phyloP scores from a whole-genome alignment of 2,888 invertebrate genomes.

The Bellardia pandia region DNA sequence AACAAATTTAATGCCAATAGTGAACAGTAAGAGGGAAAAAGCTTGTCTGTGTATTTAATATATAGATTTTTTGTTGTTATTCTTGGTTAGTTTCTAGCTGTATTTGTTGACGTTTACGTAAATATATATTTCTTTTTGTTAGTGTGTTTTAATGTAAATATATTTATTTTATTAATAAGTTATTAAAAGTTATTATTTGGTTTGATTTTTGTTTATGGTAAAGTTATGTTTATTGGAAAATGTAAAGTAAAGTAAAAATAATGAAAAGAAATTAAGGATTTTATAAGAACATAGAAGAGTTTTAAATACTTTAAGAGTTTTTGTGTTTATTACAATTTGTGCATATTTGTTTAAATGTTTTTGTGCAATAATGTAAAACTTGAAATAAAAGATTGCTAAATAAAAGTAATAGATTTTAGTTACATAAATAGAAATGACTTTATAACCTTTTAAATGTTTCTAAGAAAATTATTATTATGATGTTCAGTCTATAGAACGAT shows the following conservation, averaged over 20 bases:
- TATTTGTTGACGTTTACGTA: constrained; percentile 8
- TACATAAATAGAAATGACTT: too few relatives aligned
- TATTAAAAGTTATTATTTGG: background rate
- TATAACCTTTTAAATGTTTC: too few relatives aligned
- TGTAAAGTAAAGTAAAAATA: background rate
- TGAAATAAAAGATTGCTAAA: too few relatives aligned
- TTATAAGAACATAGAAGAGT: background rate
- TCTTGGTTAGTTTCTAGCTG: constrained; percentile 10
- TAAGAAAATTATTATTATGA: too few relatives aligned
- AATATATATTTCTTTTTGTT: background rate
- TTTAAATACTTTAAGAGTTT: too few relatives aligned
- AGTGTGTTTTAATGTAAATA: background rate
- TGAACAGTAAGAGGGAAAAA: constrained; percentile 66
- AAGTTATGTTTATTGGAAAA: background rate
- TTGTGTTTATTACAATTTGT: too few relatives aligned
- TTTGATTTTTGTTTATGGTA: background rate
- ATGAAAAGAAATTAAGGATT: background rate
- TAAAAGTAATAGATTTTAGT: too few relatives aligned
- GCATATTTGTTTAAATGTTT: too few relatives aligned
- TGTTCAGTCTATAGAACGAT: too few relatives aligned
- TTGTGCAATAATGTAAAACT: too few relatives aligned
- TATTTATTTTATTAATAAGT: constrained; percentile 33
- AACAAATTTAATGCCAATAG: constrained; percentile 61
- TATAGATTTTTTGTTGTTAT: background rate
- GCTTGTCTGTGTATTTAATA: constrained; percentile 50